These are phyloP conservation scores for Rattus rattus DNA, from an alignment of 2,113 vertebrate genomes.

Conservation along the genomic window DNA sequence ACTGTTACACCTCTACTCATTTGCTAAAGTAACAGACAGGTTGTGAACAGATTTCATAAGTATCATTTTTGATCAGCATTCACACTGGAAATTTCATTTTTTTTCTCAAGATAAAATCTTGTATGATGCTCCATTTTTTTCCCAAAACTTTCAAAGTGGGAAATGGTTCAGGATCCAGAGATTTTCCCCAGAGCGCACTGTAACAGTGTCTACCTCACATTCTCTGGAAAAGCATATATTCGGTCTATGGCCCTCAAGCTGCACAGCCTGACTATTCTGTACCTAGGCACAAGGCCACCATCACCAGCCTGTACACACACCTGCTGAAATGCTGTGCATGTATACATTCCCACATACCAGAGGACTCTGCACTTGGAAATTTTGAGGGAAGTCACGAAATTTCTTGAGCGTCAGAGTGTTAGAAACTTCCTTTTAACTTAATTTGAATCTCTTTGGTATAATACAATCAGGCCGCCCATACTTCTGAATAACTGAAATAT, in stretches of 20 bases:
- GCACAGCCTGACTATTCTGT: too few relatives aligned
- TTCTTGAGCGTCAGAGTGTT: not conserved
- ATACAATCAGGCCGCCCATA: not conserved
- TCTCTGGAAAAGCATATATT: not conserved
- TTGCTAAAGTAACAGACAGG: not conserved
- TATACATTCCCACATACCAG: not conserved
- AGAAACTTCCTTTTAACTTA: constrained; percentile 24
- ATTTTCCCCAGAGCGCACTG: not conserved
- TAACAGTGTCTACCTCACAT: not conserved
- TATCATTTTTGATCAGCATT: not conserved
- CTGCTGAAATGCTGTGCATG: not conserved
- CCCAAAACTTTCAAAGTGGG: not conserved
- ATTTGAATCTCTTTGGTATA: not conserved
- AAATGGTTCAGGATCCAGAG: not conserved
- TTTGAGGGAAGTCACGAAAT: not conserved
- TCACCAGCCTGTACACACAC: not conserved
- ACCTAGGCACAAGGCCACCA: not conserved
- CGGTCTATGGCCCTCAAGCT: not conserved
- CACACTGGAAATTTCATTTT: not conserved
- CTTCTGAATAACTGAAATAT: not conserved
- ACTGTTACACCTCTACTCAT: not conserved
- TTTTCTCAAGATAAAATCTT: not conserved
- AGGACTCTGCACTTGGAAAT: not conserved
- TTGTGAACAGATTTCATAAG: not conserved
- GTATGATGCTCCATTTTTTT: not conserved